Conservation (phyloP, 2,113 vertebrate species). For the Scytalopus superciliaris region DNA sequence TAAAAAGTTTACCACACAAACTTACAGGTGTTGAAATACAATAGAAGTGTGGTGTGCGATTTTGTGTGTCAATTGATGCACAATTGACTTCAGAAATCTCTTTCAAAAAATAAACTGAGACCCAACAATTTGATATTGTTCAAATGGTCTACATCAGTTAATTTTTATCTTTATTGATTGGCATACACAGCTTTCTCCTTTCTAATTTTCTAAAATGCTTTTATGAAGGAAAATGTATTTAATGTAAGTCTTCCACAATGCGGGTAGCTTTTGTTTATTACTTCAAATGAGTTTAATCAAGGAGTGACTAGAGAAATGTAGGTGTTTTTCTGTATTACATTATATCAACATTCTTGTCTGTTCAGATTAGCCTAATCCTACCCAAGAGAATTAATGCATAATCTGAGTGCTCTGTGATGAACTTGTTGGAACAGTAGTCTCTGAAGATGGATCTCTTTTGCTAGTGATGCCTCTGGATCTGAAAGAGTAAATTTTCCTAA, state of each 20-base stretch:
- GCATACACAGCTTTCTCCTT: rapidly evolving
- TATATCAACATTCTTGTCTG: not conserved
- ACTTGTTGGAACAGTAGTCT: not conserved
- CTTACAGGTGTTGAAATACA: not conserved
- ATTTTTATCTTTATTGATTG: not conserved
- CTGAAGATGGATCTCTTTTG: not conserved
- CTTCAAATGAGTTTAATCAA: not conserved
- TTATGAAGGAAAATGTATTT: not conserved
- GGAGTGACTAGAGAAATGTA: not conserved
- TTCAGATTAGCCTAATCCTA: not conserved
- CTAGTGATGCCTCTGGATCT: not conserved
- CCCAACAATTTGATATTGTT: not conserved
- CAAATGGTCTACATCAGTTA: not conserved
- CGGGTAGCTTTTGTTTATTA: not conserved
- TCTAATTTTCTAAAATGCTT: not conserved
- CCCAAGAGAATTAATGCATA: not conserved
- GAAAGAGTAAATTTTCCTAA: not conserved
- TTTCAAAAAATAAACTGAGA: not conserved
- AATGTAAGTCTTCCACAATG: not conserved
- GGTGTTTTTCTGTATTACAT: not conserved
- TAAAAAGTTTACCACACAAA: not conserved
- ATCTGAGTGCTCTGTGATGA: not conserved
- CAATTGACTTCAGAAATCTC: not conserved
- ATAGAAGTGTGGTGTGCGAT: not conserved
- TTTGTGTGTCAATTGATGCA: not conserved